Conservation (phyloP, 2,797 vertebrate genomes). For the Gymnopithys bicolor region DNA sequence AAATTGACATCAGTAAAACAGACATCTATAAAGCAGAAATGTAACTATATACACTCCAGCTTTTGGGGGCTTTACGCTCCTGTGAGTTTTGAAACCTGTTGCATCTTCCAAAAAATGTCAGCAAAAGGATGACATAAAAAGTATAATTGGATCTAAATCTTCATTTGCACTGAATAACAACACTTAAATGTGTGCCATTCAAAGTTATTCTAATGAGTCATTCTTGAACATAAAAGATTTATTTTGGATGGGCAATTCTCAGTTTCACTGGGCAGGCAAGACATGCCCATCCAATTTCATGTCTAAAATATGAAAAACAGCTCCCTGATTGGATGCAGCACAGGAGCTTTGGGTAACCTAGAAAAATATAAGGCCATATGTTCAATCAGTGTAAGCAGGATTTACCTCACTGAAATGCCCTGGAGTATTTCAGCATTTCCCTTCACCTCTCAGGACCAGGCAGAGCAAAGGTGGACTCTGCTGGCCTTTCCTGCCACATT, state of each 20-base stretch:
- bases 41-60: not conserved
- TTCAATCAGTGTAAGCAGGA: not conserved
- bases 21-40: not conserved
- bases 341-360: not conserved
- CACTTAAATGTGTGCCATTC: not conserved
- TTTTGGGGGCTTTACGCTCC: not conserved
- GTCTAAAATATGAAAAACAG: not conserved
- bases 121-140: not conserved
- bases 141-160: not conserved
- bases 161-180: constrained; percentile 13
- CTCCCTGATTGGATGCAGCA: not conserved
- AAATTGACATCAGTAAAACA: not conserved
- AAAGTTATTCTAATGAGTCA: not conserved
- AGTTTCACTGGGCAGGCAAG: not conserved
- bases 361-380: not conserved
- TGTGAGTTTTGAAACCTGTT: not conserved
- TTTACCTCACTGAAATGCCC: not conserved
- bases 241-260: not conserved
- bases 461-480: not conserved
- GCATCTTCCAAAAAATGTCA: not conserved
- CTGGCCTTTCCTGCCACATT: not conserved
- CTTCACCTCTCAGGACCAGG: not conserved
- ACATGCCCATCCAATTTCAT: not conserved
- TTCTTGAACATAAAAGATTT: not conserved
- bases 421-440: not conserved